Conservation (phyloP, 2,797 vertebrate species). For the Balearica regulorum region DNA sequence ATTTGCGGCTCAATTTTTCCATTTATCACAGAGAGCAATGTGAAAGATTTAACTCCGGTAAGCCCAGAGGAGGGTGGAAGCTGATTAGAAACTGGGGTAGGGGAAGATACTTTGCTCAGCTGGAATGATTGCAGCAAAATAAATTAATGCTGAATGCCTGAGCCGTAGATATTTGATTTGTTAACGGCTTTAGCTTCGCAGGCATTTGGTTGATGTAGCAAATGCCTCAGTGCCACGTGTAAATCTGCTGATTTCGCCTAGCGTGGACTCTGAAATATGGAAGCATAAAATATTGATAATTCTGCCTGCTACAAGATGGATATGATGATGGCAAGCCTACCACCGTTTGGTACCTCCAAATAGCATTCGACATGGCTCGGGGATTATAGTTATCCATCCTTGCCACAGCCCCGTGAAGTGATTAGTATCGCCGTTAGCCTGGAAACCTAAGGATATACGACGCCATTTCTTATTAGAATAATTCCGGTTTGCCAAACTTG, state of each 20-base stretch:
- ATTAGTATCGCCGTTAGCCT: background rate
- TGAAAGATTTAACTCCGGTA: background rate
- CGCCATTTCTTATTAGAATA: background rate
- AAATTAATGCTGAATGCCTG: background rate
- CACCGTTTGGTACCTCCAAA: background rate
- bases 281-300: background rate
- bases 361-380: fast-evolving
- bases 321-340: background rate
- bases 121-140: constrained; percentile 17
- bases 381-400: background rate
- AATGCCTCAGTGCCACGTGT: background rate
- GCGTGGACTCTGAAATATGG: background rate
- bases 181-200: constrained; percentile 29
- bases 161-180: background rate
- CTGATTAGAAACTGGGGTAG: background rate
- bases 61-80: constrained; percentile 13
- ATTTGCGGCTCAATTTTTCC: background rate
- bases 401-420: background rate
- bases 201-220: constrained; percentile 13
- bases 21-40: background rate
- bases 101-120: background rate
- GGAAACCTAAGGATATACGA: background rate
- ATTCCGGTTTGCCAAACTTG: background rate
- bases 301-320: background rate
- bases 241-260: background rate